Evolutionary conservation across 2,888 invertebrate species (phyloP).

Genomic region (Ferrisia virgata): DNA sequence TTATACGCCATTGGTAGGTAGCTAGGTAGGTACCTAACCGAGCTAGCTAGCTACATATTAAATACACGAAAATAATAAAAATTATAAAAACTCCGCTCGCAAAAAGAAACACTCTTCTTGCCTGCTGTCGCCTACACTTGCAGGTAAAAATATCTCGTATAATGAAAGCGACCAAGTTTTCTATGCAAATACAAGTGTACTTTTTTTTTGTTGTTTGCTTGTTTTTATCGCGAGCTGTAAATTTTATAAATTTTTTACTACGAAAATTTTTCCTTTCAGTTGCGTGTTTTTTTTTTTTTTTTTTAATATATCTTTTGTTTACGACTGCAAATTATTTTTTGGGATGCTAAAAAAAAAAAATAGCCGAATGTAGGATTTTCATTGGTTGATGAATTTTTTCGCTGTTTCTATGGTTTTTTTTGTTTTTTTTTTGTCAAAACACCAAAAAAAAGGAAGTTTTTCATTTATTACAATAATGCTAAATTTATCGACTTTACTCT

Average conservation of each 20-base stretch:
- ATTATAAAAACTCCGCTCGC: neutral
- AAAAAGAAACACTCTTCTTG: neutral
- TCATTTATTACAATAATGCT: neutral
- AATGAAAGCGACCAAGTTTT: neutral
- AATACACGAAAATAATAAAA: slow-evolving; percentile 14
- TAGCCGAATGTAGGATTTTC: neutral
- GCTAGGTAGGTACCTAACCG: no score
- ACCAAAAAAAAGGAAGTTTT: no score
- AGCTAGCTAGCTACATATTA: no score
- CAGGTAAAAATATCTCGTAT: neutral
- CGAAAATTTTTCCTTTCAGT: neutral
- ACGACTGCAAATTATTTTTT: neutral
- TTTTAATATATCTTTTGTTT: neutral
- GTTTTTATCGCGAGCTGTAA: neutral
- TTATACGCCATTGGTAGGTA: no score
- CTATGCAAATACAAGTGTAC: neutral
- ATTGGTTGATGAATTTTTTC: neutral
- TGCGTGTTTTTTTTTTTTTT: neutral
- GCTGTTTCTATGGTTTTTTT: neutral
- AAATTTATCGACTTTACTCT: neutral
- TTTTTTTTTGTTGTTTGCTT: neutral
- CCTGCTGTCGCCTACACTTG: neutral
- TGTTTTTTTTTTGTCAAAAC: no score
- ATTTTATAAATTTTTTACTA: neutral
- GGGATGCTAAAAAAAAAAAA: neutral